Evolutionary conservation across 1,140 invertebrate genomes (phyloP).

Genomic region (Microvelia longipes): DNA sequence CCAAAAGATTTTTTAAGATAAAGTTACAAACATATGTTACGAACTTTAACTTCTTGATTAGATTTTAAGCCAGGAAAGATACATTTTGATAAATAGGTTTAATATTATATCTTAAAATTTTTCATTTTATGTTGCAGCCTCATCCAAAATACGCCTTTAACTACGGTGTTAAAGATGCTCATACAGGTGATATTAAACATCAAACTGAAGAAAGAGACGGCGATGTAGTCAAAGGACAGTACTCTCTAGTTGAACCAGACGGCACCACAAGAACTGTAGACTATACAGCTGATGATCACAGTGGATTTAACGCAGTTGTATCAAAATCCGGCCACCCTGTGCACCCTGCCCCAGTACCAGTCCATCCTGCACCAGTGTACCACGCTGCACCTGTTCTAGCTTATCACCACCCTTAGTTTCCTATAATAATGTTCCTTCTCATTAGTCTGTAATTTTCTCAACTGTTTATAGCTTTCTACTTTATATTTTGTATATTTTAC

Average conservation of each 20-base stretch:
- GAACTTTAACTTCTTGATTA: too few relatives aligned
- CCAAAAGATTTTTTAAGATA: too few relatives aligned
- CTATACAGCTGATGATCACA: constrained; percentile 42
- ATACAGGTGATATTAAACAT: constrained; percentile 37
- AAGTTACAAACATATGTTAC: too few relatives aligned
- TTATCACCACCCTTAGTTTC: too few relatives aligned
- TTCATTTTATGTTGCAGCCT: constrained; percentile 25
- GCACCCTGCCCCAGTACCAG: constrained; percentile 23
- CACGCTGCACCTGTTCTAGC: too few relatives aligned
- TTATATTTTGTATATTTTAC: too few relatives aligned
- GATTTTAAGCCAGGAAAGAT: too few relatives aligned
- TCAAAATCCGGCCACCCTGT: constrained; percentile 36
- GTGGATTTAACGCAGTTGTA: constrained; percentile 42
- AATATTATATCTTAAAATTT: not conserved
- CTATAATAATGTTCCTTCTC: too few relatives aligned
- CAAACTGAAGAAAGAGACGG: constrained; percentile 37
- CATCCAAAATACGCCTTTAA: constrained; percentile 37
- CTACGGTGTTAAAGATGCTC: constrained; percentile 36
- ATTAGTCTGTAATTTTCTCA: too few relatives aligned
- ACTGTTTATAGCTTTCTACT: too few relatives aligned
- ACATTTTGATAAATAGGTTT: too few relatives aligned
- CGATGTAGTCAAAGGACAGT: constrained; percentile 37
- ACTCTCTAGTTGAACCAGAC: constrained; percentile 40
- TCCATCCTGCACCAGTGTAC: not conserved
- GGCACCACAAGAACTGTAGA: constrained; percentile 41